These are phyloP conservation scores for Eilema griseolum DNA, from an alignment of 2,888 invertebrate genomes.

Conservation along the genomic window DNA sequence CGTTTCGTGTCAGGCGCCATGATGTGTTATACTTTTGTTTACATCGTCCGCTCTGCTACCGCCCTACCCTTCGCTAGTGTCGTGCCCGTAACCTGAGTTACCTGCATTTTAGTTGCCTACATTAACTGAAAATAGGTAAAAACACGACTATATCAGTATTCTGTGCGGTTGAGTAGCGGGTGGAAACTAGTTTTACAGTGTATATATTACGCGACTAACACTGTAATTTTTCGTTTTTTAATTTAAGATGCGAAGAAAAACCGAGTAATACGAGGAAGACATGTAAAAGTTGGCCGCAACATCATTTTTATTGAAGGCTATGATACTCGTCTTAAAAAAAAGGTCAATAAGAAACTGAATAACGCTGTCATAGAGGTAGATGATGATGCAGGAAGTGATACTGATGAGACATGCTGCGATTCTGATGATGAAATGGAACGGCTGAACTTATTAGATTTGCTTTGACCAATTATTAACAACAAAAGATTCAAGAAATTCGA, in stretches of 20 bases:
- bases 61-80: too few species aligned
- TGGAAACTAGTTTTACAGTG: neutral
- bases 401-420: constrained; percentile 7
- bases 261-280: neutral
- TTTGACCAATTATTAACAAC: constrained; percentile 1
- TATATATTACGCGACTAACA: neutral
- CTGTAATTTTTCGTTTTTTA: neutral
- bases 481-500: too few species aligned
- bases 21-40: too few species aligned
- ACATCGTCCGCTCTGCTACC: too few species aligned
- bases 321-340: neutral
- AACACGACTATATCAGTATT: too few species aligned
- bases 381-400: neutral
- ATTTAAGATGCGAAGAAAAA: constrained; percentile 5
- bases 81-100: too few species aligned
- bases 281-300: neutral
- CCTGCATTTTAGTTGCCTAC: too few species aligned
- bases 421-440: constrained; percentile 17
- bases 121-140: too few species aligned
- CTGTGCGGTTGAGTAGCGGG: too few species aligned
- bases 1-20: too few species aligned
- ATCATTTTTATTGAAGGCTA: constrained; percentile 8
- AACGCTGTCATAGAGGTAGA: neutral
- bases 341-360: neutral
- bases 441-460: constrained; percentile 18